Percentiles rank a stretch among this genome's conserved stretches.
Evolutionary conservation across 23 tunicate species (phyloP).

Genomic region (Styela plicata): DNA sequence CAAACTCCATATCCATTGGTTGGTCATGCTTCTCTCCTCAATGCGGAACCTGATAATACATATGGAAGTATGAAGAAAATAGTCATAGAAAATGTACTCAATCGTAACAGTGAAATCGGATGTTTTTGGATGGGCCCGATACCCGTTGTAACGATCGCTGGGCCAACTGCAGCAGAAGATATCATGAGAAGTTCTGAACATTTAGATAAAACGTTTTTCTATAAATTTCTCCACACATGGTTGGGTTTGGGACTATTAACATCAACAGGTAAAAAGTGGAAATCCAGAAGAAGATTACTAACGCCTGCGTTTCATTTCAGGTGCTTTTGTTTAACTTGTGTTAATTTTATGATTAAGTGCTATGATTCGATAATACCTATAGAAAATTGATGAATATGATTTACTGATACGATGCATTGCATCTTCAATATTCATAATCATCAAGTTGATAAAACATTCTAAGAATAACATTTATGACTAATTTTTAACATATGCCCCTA

Average conservation of each 20-base stretch:
- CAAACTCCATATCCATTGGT: neutral
- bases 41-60: neutral
- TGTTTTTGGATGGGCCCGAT: slow-evolving; percentile 69
- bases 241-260: slow-evolving; percentile 82
- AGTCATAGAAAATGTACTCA: neutral
- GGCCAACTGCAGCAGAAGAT: slow-evolving; percentile 78
- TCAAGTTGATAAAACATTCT: too few relatives aligned
- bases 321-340: neutral
- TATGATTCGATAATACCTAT: too few relatives aligned
- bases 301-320: slow-evolving; percentile 95
- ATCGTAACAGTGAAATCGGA: neutral
- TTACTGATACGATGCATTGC: too few relatives aligned
- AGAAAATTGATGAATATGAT: too few relatives aligned
- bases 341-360: too few relatives aligned
- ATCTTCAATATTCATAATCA: too few relatives aligned
- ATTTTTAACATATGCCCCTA: too few relatives aligned
- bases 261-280: slow-evolving; percentile 87
- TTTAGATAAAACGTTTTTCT: slow-evolving; percentile 55
- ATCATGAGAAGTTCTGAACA: slow-evolving; percentile 74
- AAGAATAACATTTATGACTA: too few relatives aligned
- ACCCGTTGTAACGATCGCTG: slow-evolving; percentile 41
- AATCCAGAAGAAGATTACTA: slow-evolving; percentile 68
- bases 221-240: slow-evolving; percentile 73
- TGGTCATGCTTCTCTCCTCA: neutral
- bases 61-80: neutral